Percentiles rank a stretch among this genome's conserved stretches.
Evolutionary conservation across 2,113 vertebrate genomes (phyloP).

Genomic region (Rhabdomys dilectus): DNA sequence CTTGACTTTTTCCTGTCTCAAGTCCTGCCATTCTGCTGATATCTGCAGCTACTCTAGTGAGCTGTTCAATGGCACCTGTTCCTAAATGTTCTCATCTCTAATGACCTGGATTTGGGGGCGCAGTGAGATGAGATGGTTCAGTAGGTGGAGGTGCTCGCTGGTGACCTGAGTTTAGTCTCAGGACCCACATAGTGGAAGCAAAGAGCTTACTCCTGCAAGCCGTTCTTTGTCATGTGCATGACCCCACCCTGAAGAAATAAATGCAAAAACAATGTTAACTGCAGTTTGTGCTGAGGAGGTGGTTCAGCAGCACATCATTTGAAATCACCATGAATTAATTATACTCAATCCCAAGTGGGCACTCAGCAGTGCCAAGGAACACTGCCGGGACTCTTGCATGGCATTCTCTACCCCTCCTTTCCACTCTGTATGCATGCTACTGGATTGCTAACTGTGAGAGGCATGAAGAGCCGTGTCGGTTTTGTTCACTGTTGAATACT

Average conservation of each 20-base stretch:
- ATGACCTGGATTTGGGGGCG: not conserved
- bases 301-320: not conserved
- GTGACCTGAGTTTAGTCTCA: not conserved
- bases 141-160: not conserved
- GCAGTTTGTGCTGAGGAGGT: not conserved
- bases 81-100: not conserved
- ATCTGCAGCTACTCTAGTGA: not conserved
- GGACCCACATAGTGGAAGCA: not conserved
- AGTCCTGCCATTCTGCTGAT: not conserved
- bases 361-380: not conserved
- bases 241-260: not conserved
- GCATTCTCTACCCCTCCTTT: not conserved
- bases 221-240: not conserved
- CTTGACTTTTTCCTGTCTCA: not conserved
- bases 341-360: not conserved
- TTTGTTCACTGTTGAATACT: not conserved
- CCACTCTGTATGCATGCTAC: not conserved
- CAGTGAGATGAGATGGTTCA: not conserved
- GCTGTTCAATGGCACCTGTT: not conserved
- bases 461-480: not conserved
- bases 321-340: constrained; percentile 34
- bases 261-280: not conserved
- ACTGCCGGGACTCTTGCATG: not conserved
- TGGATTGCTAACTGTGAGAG: not conserved
- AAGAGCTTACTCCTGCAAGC: no score